Percentiles rank a stretch among this genome's conserved stretches.
Conservation (phyloP, 2,888 invertebrate species). For the Pollenia angustigena region DNA sequence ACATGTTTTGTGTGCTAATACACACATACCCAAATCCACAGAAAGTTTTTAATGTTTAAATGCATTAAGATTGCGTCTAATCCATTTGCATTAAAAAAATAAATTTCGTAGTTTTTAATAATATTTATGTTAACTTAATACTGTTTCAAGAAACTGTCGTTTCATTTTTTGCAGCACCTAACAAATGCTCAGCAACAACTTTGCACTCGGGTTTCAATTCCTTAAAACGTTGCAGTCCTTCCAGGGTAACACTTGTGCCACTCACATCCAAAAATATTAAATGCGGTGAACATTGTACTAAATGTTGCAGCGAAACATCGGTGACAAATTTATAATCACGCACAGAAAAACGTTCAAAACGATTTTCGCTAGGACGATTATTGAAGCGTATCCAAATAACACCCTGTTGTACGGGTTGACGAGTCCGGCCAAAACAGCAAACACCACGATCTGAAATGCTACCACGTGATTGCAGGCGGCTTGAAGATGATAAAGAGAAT, state of each 20-base stretch:
- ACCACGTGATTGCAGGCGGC: conserved; percentile 50
- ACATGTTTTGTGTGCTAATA: not conserved
- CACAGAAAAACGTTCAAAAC: conserved; percentile 85
- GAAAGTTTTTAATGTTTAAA: not conserved
- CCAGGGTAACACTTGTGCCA: conserved; percentile 87
- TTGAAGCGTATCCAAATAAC: conserved; percentile 83
- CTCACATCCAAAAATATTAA: conserved; percentile 88
- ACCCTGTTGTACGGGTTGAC: conserved; percentile 81
- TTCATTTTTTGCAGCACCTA: conserved; percentile 26
- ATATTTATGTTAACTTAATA: conserved; percentile 35
- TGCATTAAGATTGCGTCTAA: not conserved
- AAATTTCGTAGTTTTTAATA: not conserved
- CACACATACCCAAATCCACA: not conserved
- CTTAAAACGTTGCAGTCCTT: conserved; percentile 87
- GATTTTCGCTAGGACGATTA: conserved; percentile 84
- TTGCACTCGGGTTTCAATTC: conserved; percentile 86
- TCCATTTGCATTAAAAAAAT: not conserved
- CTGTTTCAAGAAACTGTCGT: conserved; percentile 37
- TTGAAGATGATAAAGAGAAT: conserved; percentile 20
- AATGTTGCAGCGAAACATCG: conserved; percentile 86
- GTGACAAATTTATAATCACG: conserved; percentile 88
- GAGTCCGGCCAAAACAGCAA: conserved; percentile 82
- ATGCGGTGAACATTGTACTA: conserved; percentile 87
- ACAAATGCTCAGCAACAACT: conserved; percentile 83
- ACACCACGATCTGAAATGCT: conserved; percentile 83